Evolutionary conservation across 2,888 invertebrate genomes (phyloP).

Genomic region (Agrotis exclamationis): DNA sequence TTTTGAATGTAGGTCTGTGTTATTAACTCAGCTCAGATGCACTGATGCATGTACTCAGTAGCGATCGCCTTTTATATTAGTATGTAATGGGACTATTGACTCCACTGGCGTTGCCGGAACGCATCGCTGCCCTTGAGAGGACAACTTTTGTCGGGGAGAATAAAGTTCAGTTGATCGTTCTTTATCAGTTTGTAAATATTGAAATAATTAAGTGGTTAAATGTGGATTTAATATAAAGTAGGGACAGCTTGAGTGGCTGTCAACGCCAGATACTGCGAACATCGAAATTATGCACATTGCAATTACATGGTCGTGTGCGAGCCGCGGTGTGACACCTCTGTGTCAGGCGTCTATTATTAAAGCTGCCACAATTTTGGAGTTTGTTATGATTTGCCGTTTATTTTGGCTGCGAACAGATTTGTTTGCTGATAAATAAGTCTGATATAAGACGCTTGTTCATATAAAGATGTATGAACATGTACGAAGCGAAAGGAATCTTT

Average conservation of each 20-base stretch:
- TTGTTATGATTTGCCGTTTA: conserved; percentile 31
- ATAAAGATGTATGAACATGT: too few species aligned
- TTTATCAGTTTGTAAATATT: conserved; percentile 51
- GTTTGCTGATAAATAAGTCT: background rate
- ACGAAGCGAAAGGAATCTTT: too few species aligned
- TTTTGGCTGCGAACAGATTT: conserved; percentile 18
- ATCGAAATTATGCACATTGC: conserved; percentile 45
- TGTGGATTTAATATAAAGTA: conserved; percentile 42
- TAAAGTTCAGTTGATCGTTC: conserved; percentile 58
- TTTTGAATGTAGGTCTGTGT: conserved; percentile 85
- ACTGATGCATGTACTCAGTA: conserved; percentile 76
- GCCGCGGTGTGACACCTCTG: conserved; percentile 26
- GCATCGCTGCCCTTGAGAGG: conserved; percentile 79
- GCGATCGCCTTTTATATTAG: conserved; percentile 78
- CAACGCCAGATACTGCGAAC: conserved; percentile 44
- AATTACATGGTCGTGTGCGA: conserved; percentile 42
- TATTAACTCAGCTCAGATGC: conserved; percentile 72
- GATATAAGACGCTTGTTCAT: too few species aligned
- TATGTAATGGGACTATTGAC: conserved; percentile 61
- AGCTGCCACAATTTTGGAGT: conserved; percentile 8
- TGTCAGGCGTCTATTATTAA: conserved; percentile 51
- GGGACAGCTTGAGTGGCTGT: conserved; percentile 32
- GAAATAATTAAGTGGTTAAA: conserved; percentile 33
- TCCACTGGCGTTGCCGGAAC: conserved; percentile 78
- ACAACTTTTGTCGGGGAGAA: conserved; percentile 79